phyloP scores from a whole-genome alignment of 2,113 vertebrate species.

The Synodontis membranacea region DNA sequence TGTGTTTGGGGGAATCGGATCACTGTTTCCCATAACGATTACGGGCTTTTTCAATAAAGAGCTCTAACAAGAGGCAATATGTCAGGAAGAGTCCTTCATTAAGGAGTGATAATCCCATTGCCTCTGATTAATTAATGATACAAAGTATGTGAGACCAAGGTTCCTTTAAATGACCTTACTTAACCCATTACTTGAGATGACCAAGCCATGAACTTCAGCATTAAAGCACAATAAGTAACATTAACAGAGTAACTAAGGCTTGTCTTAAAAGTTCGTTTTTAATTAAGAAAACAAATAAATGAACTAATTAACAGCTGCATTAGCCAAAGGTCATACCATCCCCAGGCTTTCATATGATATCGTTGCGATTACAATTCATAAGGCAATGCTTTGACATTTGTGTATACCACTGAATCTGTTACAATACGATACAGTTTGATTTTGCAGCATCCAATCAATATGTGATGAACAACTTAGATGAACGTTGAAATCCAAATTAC shows the following conservation, averaged over 20 bases:
- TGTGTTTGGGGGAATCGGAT: constrained; percentile 12
- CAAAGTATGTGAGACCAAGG: neutral
- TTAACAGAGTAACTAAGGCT: neutral
- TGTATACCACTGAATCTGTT: neutral
- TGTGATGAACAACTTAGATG: neutral
- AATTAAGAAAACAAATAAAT: neutral
- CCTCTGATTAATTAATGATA: constrained; percentile 11
- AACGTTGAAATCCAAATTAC: neutral
- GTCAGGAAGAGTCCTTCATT: constrained; percentile 12
- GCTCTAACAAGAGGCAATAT: neutral
- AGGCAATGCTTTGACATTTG: neutral
- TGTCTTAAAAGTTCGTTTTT: neutral
- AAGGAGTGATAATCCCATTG: neutral
- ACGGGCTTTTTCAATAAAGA: neutral
- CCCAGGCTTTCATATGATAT: neutral
- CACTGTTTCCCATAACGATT: constrained; percentile 21
- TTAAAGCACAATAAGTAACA: neutral
- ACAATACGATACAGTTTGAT: neutral
- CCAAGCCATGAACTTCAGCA: neutral
- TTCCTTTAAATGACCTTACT: neutral
- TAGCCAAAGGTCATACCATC: neutral
- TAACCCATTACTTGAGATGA: neutral
- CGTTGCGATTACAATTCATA: neutral
- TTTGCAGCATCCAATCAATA: neutral
- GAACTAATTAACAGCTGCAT: neutral